Evolutionary conservation across 2,113 vertebrate species (phyloP).

Genomic region (Azemiops feae): DNA sequence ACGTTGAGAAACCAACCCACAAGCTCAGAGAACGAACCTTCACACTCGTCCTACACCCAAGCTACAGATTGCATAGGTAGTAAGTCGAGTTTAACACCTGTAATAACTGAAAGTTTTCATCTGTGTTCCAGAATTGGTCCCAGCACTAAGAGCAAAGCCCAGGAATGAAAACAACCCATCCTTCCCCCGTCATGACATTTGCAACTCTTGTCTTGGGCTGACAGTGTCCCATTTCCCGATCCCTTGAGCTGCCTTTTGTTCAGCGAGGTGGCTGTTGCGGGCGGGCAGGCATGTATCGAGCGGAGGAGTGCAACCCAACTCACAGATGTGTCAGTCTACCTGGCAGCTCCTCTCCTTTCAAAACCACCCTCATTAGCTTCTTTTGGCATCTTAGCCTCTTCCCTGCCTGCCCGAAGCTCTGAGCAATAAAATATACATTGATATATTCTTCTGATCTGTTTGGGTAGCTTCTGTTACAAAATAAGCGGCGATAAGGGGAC

Average conservation of each 20-base stretch:
- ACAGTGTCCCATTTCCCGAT: background rate
- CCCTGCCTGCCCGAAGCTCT: background rate
- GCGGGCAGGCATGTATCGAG: background rate
- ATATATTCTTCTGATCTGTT: constrained; percentile 27
- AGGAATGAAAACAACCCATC: background rate
- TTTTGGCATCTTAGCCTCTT: background rate
- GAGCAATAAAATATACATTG: constrained; percentile 48
- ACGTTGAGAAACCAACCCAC: too few relatives aligned
- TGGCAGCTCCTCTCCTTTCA: background rate
- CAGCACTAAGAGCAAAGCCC: background rate
- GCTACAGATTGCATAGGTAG: too few relatives aligned
- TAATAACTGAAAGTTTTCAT: background rate
- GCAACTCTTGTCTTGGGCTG: background rate
- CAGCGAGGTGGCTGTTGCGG: background rate
- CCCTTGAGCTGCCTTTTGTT: background rate
- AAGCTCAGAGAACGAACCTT: too few relatives aligned
- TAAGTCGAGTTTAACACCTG: background rate
- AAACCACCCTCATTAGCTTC: constrained; percentile 6
- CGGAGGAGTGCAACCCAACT: background rate
- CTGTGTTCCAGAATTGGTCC: background rate
- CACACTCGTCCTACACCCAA: too few relatives aligned
- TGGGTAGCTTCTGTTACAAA: constrained; percentile 39
- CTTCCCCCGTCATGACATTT: background rate
- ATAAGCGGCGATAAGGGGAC: background rate
- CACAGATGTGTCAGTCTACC: background rate